Percentiles rank a stretch among this genome's conserved stretches.
Conservation (phyloP, 2,797 vertebrate genomes). For the Myripristis murdjan region DNA sequence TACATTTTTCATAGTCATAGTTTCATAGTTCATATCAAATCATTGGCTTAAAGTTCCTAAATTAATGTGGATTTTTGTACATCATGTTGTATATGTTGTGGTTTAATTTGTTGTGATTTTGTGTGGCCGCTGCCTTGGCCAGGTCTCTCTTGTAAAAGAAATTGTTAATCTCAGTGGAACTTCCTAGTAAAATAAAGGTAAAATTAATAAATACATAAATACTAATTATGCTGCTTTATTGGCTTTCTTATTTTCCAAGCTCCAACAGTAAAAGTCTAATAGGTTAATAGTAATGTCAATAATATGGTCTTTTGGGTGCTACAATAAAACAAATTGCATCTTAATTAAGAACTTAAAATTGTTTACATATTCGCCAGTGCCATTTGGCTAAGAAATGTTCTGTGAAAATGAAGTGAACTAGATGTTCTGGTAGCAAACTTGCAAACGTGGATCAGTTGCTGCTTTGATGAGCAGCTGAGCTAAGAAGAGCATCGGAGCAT, state of each 20-base stretch:
- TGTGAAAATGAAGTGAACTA: not conserved
- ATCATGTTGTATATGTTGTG: too few relatives aligned
- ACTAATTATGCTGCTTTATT: conserved; percentile 30
- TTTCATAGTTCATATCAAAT: too few relatives aligned
- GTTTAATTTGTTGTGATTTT: too few relatives aligned
- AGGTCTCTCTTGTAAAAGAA: too few relatives aligned
- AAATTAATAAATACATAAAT: too few relatives aligned
- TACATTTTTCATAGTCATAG: too few relatives aligned
- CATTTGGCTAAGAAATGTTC: not conserved
- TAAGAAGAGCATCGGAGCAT: not conserved
- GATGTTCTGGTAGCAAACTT: not conserved
- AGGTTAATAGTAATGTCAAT: not conserved
- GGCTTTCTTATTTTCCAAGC: conserved; percentile 1
- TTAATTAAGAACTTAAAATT: not conserved
- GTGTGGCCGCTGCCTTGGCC: too few relatives aligned
- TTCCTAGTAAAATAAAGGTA: too few relatives aligned
- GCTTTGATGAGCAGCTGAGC: not conserved
- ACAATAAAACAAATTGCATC: not conserved
- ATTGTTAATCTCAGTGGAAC: too few relatives aligned
- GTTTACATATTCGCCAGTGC: too few relatives aligned
- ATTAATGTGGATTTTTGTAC: too few relatives aligned
- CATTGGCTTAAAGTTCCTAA: too few relatives aligned
- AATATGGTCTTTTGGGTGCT: not conserved
- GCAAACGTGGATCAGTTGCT: not conserved
- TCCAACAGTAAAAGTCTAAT: conserved; percentile 20